Percentiles rank a stretch among this genome's conserved stretches.
These are phyloP conservation scores for Teleogryllus oceanicus DNA, from an alignment of 2,888 invertebrate species.

Conservation along the genomic window DNA sequence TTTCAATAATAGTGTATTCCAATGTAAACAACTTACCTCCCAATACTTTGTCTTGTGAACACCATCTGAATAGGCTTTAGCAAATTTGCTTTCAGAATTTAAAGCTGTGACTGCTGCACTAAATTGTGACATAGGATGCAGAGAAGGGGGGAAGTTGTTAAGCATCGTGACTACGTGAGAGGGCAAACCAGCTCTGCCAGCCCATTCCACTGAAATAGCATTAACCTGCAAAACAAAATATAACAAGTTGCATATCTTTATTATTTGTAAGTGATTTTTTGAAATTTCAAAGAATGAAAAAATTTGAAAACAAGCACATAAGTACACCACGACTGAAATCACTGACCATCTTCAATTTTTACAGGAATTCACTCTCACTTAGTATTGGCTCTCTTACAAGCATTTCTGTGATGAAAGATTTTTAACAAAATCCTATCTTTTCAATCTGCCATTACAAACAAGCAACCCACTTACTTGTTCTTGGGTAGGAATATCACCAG, in stretches of 20 bases:
- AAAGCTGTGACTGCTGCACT: constrained; percentile 86
- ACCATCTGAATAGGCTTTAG: constrained; percentile 83
- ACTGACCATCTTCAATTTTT: too few species aligned
- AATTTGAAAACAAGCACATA: too few species aligned
- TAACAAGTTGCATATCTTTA: not conserved
- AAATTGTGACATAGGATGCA: constrained; percentile 95
- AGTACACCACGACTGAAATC: too few species aligned
- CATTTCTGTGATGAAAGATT: too few species aligned
- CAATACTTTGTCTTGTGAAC: constrained; percentile 87
- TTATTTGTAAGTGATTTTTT: not conserved
- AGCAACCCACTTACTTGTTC: constrained; percentile 59
- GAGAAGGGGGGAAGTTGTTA: constrained; percentile 81
- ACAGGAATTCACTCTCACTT: too few species aligned
- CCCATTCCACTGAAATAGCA: constrained; percentile 56
- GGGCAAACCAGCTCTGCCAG: constrained; percentile 73
- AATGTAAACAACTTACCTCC: constrained; percentile 58
- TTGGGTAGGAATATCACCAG: constrained; percentile 81
- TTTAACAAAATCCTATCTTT: too few species aligned
- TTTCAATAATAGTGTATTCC: not conserved
- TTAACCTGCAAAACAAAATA: constrained; percentile 26
- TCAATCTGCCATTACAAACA: too few species aligned
- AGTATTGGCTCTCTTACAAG: too few species aligned
- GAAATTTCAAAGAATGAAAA: too few species aligned
- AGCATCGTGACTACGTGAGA: constrained; percentile 89
- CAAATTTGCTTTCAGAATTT: constrained; percentile 89